These are phyloP conservation scores for Cantharis lateralis DNA, from an alignment of 2,888 invertebrate species.

Conservation along the genomic window DNA sequence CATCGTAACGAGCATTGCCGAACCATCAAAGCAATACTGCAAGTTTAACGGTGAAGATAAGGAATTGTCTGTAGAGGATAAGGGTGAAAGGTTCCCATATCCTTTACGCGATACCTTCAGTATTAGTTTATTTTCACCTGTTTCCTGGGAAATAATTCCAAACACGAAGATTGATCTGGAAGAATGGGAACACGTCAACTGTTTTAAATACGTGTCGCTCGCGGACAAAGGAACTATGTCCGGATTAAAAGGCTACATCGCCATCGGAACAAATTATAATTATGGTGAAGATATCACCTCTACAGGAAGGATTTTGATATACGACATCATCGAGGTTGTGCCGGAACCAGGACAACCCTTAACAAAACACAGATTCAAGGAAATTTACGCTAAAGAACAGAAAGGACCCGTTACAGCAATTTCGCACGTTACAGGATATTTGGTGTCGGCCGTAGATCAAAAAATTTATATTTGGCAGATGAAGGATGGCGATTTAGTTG, in stretches of 20 bases:
- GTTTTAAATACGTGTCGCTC: conserved; percentile 87
- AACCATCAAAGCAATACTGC: conserved; percentile 79
- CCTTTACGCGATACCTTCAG: conserved; percentile 85
- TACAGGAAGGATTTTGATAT: conserved; percentile 87
- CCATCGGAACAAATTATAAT: conserved; percentile 93
- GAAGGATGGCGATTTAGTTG: conserved; percentile 94
- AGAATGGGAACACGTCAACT: conserved; percentile 95
- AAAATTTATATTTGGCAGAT: conserved; percentile 99
- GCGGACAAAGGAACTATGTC: conserved; percentile 93
- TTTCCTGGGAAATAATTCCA: conserved; percentile 87
- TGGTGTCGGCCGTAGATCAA: conserved; percentile 97
- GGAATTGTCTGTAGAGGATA: conserved; percentile 70
- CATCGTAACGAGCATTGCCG: conserved; percentile 81
- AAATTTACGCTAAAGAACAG: conserved; percentile 96
- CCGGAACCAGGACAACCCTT: conserved; percentile 98
- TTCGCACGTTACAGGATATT: conserved; percentile 89
- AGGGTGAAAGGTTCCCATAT: conserved; percentile 82
- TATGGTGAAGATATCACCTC: conserved; percentile 98
- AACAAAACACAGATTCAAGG: conserved; percentile 96
- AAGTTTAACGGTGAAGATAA: conserved; percentile 95
- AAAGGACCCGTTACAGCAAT: conserved; percentile 98
- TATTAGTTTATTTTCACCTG: conserved; percentile 89
- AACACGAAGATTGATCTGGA: conserved; percentile 89
- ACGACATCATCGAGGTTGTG: conserved; percentile 97
- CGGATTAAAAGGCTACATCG: conserved; percentile 93